A percentile compares a stretch with the other conserved stretches of the same genome.
These are phyloP conservation scores for Scyliorhinus canicula DNA, from an alignment of 2,797 vertebrate species.

Conservation along the genomic window DNA sequence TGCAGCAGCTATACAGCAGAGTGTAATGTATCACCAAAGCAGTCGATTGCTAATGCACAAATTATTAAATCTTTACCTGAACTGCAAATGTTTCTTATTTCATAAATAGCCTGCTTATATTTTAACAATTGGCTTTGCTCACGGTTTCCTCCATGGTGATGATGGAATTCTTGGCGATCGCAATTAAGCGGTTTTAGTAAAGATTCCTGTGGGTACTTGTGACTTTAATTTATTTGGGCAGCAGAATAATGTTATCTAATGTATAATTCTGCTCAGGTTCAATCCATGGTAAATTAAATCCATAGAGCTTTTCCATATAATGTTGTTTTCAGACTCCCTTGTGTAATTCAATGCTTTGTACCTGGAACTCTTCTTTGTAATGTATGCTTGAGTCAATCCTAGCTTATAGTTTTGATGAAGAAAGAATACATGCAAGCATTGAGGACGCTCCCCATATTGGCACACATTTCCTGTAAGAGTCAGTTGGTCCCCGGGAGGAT, in stretches of 20 bases:
- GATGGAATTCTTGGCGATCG: background rate
- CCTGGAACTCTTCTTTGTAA: conserved; percentile 2
- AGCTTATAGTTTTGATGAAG: background rate
- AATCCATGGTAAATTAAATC: conserved; percentile 12
- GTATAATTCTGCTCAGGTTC: background rate
- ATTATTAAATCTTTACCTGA: conserved; percentile 8
- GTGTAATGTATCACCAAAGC: conserved; percentile 20
- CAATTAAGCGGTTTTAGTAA: background rate
- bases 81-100: conserved; percentile 28
- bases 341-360: conserved; percentile 24
- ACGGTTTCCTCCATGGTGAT: background rate
- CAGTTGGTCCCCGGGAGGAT: background rate
- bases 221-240: background rate
- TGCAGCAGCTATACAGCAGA: background rate
- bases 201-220: background rate
- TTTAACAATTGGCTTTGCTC: background rate
- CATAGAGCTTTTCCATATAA: conserved; percentile 12
- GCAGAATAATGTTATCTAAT: background rate
- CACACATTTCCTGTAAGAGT: background rate
- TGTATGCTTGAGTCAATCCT: background rate
- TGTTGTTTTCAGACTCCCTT: background rate
- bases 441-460: background rate
- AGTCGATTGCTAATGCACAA: background rate
- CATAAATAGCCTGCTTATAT: background rate
- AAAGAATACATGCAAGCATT: conserved; percentile 11